A percentile compares a stretch with the other conserved stretches of the same genome.
Evolutionary conservation across 2,797 vertebrate genomes (phyloP).

Genomic region (Takifugu ocellatus): DNA sequence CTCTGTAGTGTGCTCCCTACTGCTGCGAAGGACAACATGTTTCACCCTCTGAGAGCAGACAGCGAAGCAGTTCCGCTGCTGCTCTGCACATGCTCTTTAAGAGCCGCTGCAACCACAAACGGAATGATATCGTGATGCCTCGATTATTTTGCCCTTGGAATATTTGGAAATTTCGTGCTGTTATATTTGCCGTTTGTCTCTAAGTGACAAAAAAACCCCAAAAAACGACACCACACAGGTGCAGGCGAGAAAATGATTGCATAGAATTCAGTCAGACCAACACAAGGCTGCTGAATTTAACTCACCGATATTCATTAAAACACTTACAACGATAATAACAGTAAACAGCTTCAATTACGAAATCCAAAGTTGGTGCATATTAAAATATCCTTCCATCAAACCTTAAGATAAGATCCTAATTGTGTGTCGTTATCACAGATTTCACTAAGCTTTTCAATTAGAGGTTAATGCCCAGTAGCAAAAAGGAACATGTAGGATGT

Average conservation of each 20-base stretch:
- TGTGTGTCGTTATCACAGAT: conserved; percentile 63
- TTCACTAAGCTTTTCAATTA: conserved; percentile 62
- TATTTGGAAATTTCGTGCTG: not conserved
- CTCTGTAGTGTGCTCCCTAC: conserved; percentile 71
- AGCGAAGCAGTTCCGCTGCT: conserved; percentile 55
- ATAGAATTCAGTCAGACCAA: conserved; percentile 1
- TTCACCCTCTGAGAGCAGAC: conserved; percentile 70
- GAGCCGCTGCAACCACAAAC: conserved; percentile 35
- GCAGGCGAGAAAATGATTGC: not conserved
- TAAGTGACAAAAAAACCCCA: not conserved
- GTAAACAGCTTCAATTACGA: conserved; percentile 10
- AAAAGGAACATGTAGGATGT: conserved; percentile 34
- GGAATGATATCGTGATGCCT: conserved; percentile 17
- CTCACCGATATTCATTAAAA: conserved; percentile 18
- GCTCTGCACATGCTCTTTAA: conserved; percentile 46
- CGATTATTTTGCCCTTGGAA: conserved; percentile 17
- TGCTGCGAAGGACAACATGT: conserved; percentile 75
- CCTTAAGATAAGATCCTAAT: conserved; percentile 62
- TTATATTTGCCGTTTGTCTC: conserved; percentile 1
- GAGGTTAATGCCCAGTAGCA: conserved; percentile 49
- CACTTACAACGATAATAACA: conserved; percentile 11
- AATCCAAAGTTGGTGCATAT: conserved; percentile 16
- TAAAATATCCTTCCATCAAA: conserved; percentile 54
- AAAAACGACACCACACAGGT: conserved; percentile 1
- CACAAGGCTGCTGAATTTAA: conserved; percentile 6